Evolutionary conservation across 1,140 invertebrate species (phyloP), one percentile per base, ranked within the genome.

Genomic region (Bombus difficillimus): DNA sequence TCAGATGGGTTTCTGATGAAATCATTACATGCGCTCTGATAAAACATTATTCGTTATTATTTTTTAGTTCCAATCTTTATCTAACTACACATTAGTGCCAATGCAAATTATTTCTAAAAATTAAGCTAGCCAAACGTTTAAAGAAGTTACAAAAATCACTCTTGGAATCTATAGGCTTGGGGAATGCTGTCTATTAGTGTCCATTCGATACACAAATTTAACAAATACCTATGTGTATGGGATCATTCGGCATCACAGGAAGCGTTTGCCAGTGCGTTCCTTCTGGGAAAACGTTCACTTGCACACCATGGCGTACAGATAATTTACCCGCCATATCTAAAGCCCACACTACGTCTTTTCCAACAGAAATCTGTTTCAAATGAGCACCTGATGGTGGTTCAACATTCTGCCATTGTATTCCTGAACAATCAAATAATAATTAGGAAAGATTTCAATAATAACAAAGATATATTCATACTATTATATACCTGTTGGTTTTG

Each of bases 301-400:
- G 93, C 37, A 98, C 96, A 88, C 97, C 97, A 59, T 95, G 96
- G 32, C 98, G 95, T 25, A 98, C 96, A 83, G 96, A 97, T 47
- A 98, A 92, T 90, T 96, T 95, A 37, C 96, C 96, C 57, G 95
- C 93, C 71, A 95, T 95, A 90, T 97, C 97, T 18, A 97, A 91
- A 5, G 96, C 97, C 97, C 97, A 98, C 18, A 98, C 97, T 28
- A 96, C 96, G 43, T 96, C 95, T 32, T 95, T 93, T 39, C 97
- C 97, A 32, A 97, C 97, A 0, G 97, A 97, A 43, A 98, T 96
- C 91, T 97, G 96, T 91, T 97, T 97, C 68, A 98, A 96, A n/a
- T 96, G 96, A 69, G 96, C 96, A 68, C 97, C 97, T 66, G 94
- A 92, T 22, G 97, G 97, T 13, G 97, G 96, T 88, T 97, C 96